Percentiles rank a stretch among this genome's conserved stretches.
Evolutionary conservation across 2,888 invertebrate genomes (phyloP).

Genomic region (Melieria crassipennis): DNA sequence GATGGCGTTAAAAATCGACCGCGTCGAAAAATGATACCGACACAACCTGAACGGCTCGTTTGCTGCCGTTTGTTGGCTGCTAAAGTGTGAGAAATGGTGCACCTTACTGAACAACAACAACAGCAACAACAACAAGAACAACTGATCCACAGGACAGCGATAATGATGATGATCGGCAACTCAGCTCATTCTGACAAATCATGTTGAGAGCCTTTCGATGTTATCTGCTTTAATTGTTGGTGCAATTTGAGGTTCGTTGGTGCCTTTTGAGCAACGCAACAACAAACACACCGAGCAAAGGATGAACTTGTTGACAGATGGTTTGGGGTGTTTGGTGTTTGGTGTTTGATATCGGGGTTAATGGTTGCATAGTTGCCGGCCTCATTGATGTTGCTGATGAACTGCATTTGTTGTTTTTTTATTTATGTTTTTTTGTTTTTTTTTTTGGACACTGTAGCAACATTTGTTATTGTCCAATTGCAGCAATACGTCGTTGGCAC

Average conservation of each 20-base stretch:
- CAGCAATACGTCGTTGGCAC: neutral
- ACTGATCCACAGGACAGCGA: neutral
- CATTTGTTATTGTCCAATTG: too few relatives aligned
- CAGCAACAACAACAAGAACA: neutral
- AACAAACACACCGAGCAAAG: neutral
- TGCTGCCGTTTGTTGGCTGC: too few relatives aligned
- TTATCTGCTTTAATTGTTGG: conserved; percentile 44
- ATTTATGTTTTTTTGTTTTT: neutral
- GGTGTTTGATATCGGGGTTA: neutral
- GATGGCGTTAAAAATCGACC: too few relatives aligned
- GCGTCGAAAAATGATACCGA: too few relatives aligned
- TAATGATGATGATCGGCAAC: neutral
- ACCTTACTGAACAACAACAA: conserved; percentile 35
- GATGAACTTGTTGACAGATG: conserved; percentile 36
- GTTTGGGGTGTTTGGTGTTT: neutral
- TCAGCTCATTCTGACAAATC: conserved; percentile 49
- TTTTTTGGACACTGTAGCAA: neutral
- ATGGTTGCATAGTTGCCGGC: neutral
- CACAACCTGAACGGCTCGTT: too few relatives aligned
- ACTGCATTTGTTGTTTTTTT: neutral
- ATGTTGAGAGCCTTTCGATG: conserved; percentile 56
- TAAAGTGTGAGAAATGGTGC: conserved; percentile 48
- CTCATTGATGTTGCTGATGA: neutral
- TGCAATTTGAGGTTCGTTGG: conserved; percentile 18
- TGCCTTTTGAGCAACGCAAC: conserved; percentile 6